Evolutionary conservation across 2,888 invertebrate species (phyloP).

Genomic region (Mesorhabditis belari): DNA sequence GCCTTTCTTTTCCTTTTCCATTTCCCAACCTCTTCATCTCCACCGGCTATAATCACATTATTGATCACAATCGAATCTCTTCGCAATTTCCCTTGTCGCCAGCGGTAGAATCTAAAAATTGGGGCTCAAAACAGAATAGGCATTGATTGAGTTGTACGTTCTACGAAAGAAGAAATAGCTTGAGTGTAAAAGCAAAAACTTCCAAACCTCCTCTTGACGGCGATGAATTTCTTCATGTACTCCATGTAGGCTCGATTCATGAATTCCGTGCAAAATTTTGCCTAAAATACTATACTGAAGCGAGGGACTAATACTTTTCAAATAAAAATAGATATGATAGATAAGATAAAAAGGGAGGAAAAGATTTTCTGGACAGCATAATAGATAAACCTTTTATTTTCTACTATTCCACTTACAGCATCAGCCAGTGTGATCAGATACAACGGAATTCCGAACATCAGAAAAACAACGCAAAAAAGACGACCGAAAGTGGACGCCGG

Average conservation of each 20-base stretch:
- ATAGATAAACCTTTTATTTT: not conserved
- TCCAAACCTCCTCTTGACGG: not conserved
- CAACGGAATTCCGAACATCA: constrained; percentile 49
- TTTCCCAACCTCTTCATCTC: constrained; percentile 41
- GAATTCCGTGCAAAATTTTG: constrained; percentile 50
- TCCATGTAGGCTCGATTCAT: constrained; percentile 51
- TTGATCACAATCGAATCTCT: constrained; percentile 28
- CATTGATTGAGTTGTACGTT: too few species aligned
- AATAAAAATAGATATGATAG: too few species aligned
- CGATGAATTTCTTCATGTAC: constrained; percentile 36
- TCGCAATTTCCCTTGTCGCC: not conserved
- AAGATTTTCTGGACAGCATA: not conserved
- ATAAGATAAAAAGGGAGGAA: too few species aligned
- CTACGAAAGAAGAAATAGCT: too few species aligned
- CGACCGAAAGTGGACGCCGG: constrained; percentile 39
- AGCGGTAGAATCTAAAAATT: not conserved
- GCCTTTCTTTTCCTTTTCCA: not conserved
- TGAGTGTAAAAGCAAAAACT: too few species aligned
- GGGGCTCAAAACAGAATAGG: too few species aligned
- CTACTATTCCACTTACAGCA: constrained; percentile 20
- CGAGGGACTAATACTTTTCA: too few species aligned
- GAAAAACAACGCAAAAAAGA: constrained; percentile 44
- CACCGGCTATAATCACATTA: constrained; percentile 49
- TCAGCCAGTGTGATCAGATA: constrained; percentile 50
- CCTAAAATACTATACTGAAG: too few species aligned